Evolutionary conservation across 2,113 vertebrate genomes (phyloP), one percentile per base, ranked within the genome.

Genomic region (Chroicocephalus ridibundus): DNA sequence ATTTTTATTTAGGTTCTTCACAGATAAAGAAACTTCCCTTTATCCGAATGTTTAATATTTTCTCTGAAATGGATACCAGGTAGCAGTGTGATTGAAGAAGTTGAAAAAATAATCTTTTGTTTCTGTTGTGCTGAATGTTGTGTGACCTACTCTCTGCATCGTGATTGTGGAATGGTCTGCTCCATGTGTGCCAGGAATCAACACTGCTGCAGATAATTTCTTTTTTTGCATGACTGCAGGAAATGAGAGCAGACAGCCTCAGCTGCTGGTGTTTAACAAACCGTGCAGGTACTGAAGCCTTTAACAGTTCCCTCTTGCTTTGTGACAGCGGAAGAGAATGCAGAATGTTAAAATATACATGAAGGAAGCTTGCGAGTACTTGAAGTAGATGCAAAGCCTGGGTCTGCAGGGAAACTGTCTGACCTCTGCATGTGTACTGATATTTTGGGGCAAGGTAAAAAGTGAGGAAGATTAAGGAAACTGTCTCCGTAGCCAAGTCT

Each of bases 391-490:
- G 3, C 80, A 54, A 66, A 40, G 27, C 9, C 5, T 22, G 14
- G 10, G 15, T 9, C 16, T 64, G n/a, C 8, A 4, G 27, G 7
- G 24, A 13, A 54, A 5, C 0, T 0, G 6, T 18, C 60, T 34
- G 11, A 5, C 42, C 31, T 42, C 34, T 1, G 1, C 5, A 1
- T 2, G 16, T 2, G 6, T 21, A 4, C 6, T 27, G 36, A 1
- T 51, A 2, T 7, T 22, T 44, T 31, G 16, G 19, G 42, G 15
- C 15, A 40, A 34, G 21, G 12, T 31, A n/a, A 27, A 51, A 69
- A 58, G 26, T 3, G 1, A 7, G 7, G 21, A 69, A 15, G 14
- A 5, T 13, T 3, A 11, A 62, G 31, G 55, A 68, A 82, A 29
- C 7, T 11, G 51, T 9, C 21, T 80, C 21, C 0, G 0, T 3